phyloP scores from a whole-genome alignment of 2,888 invertebrate species.

The Nasonia oneida region DNA sequence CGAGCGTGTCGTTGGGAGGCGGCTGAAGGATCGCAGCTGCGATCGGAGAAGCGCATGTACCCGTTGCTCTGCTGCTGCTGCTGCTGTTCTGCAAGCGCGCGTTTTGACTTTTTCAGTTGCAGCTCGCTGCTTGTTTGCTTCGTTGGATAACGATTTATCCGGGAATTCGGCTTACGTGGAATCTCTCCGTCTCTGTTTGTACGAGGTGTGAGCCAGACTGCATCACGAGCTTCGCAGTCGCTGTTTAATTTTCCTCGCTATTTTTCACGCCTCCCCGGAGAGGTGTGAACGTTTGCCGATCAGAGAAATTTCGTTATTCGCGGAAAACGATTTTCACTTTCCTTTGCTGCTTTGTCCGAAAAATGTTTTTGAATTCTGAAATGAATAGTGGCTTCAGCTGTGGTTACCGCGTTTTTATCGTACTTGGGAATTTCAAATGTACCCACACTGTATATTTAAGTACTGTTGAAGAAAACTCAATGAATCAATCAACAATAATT shows the following conservation, averaged over 20 bases:
- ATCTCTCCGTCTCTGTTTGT: background rate
- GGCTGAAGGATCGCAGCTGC: background rate
- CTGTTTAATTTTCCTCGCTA: background rate
- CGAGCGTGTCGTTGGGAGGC: background rate
- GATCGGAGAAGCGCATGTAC: slow-evolving; percentile 5
- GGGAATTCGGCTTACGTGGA: slow-evolving; percentile 1
- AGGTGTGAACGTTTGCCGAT: background rate
- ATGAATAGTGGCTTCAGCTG: background rate
- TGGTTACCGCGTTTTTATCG: background rate
- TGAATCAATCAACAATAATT: too few species aligned
- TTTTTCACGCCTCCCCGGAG: background rate
- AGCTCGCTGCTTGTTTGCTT: background rate
- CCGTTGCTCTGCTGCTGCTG: background rate
- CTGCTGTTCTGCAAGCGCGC: background rate
- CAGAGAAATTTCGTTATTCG: background rate
- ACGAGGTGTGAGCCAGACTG: background rate
- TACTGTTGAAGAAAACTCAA: too few species aligned
- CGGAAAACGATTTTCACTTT: background rate
- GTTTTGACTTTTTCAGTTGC: background rate
- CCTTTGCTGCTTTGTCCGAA: background rate
- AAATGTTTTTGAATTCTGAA: background rate
- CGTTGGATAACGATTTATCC: slow-evolving; percentile 5
- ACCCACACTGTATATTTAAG: too few species aligned
- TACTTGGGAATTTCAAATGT: too few species aligned
- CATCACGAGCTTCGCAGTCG: background rate